Conservation (phyloP, 2,888 invertebrate genomes). For the Oeneis ivallda region DNA sequence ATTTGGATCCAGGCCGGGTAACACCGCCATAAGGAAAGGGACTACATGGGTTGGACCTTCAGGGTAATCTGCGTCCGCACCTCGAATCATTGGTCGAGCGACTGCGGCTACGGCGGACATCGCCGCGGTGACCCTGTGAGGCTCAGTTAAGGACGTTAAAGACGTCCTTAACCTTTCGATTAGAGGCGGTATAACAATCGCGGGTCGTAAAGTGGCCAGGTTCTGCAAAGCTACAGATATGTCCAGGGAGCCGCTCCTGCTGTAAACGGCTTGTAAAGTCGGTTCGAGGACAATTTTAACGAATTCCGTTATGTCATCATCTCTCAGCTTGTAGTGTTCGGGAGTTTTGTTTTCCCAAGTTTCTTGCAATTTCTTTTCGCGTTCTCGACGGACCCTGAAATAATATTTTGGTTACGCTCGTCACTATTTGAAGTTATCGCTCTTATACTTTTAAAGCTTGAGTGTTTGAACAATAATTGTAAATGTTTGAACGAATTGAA, state of each 20-base stretch:
- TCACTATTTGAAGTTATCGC: background rate
- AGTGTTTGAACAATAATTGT: too few relatives aligned
- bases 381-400: constrained; percentile 84
- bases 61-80: constrained; percentile 80
- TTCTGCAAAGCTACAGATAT: constrained; percentile 86
- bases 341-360: constrained; percentile 88
- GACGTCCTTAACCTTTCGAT: constrained; percentile 90
- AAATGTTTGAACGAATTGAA: too few relatives aligned
- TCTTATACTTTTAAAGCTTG: background rate
- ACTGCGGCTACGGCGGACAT: constrained; percentile 87
- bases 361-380: constrained; percentile 77
- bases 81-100: constrained; percentile 84
- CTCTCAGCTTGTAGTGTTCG: constrained; percentile 86
- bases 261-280: constrained; percentile 90
- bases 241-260: constrained; percentile 84
- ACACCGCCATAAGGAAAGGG: constrained; percentile 88
- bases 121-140: constrained; percentile 89
- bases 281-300: constrained; percentile 88
- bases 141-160: constrained; percentile 93
- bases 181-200: constrained; percentile 90
- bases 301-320: constrained; percentile 90
- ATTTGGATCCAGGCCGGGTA: constrained; percentile 96
- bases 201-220: constrained; percentile 90
- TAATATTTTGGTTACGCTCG: background rate
- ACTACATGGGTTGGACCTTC: constrained; percentile 92